Evolutionary conservation across 2,797 vertebrate species (phyloP).

Genomic region (Cottoperca gobio): DNA sequence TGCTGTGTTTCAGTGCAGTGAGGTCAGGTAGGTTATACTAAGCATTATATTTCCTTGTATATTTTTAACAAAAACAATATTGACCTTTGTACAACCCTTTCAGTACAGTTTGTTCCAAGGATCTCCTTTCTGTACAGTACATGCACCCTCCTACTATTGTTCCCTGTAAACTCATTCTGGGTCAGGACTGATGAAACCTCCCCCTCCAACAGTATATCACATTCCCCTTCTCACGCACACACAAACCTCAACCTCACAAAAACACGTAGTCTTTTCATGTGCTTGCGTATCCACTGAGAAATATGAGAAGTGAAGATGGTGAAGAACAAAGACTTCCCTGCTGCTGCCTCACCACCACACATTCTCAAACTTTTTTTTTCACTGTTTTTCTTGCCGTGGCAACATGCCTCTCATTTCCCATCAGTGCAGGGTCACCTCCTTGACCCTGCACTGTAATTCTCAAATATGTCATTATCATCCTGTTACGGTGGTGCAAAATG

Average conservation of each 20-base stretch:
- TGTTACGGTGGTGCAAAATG: constrained; percentile 43
- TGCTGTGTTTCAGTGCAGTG: constrained; percentile 22
- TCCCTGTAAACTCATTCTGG: constrained; percentile 24
- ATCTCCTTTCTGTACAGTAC: constrained; percentile 29
- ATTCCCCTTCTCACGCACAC: constrained; percentile 23
- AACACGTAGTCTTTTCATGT: not conserved
- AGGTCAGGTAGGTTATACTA: constrained; percentile 25
- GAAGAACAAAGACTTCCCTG: constrained; percentile 64
- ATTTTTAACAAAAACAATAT: no score
- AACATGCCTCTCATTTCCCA: constrained; percentile 73
- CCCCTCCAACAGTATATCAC: constrained; percentile 23
- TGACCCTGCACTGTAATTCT: constrained; percentile 54
- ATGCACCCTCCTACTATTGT: constrained; percentile 43
- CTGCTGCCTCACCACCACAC: constrained; percentile 39
- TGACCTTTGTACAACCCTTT: not conserved
- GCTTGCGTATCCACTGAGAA: constrained; percentile 21
- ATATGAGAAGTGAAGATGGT: constrained; percentile 45
- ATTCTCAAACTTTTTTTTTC: constrained; percentile 34
- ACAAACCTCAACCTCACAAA: constrained; percentile 7
- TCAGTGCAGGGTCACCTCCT: constrained; percentile 65
- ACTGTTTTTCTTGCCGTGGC: constrained; percentile 31
- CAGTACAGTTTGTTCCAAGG: constrained; percentile 42
- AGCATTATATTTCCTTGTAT: no score
- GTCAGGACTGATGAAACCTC: constrained; percentile 12
- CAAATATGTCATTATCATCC: constrained; percentile 48